A percentile compares a stretch with the other conserved stretches of the same genome.
phyloP scores from a whole-genome alignment of 1,140 invertebrate species.

The Macrobrachium nipponense region DNA sequence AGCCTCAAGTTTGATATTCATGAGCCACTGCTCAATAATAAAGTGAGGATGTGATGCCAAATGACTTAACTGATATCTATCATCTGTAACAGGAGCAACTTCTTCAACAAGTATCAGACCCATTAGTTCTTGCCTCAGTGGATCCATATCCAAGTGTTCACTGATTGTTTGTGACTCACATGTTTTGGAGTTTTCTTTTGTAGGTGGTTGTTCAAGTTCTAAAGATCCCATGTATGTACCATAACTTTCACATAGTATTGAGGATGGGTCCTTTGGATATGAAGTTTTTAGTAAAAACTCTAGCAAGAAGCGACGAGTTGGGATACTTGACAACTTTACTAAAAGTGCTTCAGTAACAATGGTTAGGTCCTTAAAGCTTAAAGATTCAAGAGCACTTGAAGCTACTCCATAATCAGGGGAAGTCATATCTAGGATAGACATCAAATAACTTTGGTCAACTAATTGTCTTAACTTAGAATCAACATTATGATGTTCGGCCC shows the following conservation, averaged over 20 bases:
- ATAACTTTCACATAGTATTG: not conserved
- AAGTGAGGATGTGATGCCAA: constrained; percentile 41
- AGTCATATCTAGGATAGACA: constrained; percentile 47
- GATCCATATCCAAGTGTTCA: constrained; percentile 7
- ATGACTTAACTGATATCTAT: constrained; percentile 46
- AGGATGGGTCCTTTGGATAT: not conserved
- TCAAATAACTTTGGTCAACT: constrained; percentile 50
- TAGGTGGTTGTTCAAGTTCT: not conserved
- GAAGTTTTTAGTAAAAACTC: constrained; percentile 34
- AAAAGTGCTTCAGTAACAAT: constrained; percentile 16
- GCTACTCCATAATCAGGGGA: constrained; percentile 38
- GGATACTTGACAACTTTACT: constrained; percentile 33
- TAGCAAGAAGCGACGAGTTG: constrained; percentile 41
- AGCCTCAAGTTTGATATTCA: constrained; percentile 51
- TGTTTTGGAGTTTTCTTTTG: not conserved
- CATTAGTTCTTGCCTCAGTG: constrained; percentile 45
- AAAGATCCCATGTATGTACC: not conserved
- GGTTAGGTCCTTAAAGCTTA: constrained; percentile 12
- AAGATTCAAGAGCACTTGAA: constrained; percentile 16
- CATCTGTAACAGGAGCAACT: constrained; percentile 33
- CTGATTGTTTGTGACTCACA: not conserved
- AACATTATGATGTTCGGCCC: constrained; percentile 37
- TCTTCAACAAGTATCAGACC: constrained; percentile 46
- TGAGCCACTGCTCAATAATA: constrained; percentile 55
- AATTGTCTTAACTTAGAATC: constrained; percentile 19